Percentiles rank a stretch among this genome's conserved stretches.
These are phyloP conservation scores for Mycteria americana DNA, from an alignment of 2,797 vertebrate species.

Conservation along the genomic window DNA sequence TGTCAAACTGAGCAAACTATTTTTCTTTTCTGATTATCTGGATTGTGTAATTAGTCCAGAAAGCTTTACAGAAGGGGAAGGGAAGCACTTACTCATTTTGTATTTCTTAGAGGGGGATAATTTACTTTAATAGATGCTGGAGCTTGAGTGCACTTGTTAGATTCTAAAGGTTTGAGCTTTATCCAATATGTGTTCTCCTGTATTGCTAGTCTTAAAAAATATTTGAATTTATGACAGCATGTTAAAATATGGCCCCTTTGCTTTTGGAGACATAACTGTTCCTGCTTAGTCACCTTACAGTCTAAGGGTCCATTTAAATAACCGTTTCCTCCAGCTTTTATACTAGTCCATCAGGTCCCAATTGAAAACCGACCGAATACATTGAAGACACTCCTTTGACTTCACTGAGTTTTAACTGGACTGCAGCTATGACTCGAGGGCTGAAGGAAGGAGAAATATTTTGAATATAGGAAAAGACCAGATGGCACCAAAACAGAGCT, in stretches of 20 bases:
- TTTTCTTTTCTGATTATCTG: constrained; percentile 68
- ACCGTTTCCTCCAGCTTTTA: constrained; percentile 54
- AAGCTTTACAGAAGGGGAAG: constrained; percentile 70
- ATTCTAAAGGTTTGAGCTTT: constrained; percentile 81
- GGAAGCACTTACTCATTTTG: constrained; percentile 76
- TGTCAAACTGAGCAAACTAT: constrained; percentile 59
- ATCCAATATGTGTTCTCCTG: constrained; percentile 72
- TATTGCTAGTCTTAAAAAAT: constrained; percentile 63
- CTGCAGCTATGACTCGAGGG: constrained; percentile 27
- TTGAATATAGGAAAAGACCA: constrained; percentile 38
- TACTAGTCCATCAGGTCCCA: background rate
- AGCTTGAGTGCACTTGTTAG: constrained; percentile 81
- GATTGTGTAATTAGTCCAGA: constrained; percentile 68
- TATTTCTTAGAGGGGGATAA: constrained; percentile 73
- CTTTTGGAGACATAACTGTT: constrained; percentile 65
- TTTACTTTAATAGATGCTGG: constrained; percentile 75
- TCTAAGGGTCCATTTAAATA: constrained; percentile 54
- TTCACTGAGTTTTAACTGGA: constrained; percentile 58
- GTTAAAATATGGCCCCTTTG: constrained; percentile 56
- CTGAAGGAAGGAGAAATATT: constrained; percentile 56
- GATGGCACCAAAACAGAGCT: constrained; percentile 58
- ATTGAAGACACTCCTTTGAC: constrained; percentile 38
- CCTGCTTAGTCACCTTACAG: constrained; percentile 58
- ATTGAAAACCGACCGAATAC: constrained; percentile 40
- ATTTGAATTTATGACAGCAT: constrained; percentile 56